Base-by-base conservation (phyloP, 1,140 invertebrate genomes). In the Caenorhabditis tropicalis region DNA sequence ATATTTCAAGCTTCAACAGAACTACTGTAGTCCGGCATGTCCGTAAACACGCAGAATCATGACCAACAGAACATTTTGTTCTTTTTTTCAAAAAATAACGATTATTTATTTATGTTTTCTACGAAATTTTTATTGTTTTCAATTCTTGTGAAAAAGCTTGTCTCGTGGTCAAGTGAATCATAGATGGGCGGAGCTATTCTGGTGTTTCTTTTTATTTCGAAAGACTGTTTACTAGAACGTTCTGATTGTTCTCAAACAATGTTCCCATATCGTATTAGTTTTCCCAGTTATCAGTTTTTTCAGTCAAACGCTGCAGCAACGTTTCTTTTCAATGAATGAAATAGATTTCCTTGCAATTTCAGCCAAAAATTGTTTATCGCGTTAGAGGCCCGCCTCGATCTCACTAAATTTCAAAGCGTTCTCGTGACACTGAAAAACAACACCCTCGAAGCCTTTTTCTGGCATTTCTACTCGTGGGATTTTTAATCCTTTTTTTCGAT, bases 391-490 rank as follows among this genome's bases (percentile, higher is more conserved):
- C 53, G 21, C 12, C n/a, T n/a, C 24, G 21, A 24, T 29, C 58
- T 65, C 58, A 33, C 31, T 15, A 65, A 65, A 65, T 33, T 65
- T 36, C 29, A 29, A 27, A 21, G 29, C 29, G 10, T 36, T 65
- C 58, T 65, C 31, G 58, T 65, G 58, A 65, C 58, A 65, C 19
- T 65, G 58, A 65, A 65, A 65, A 65, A 65, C 29, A 65, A 65
- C 58, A 65, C 58, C 58, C 58, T 33, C 27, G 53, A 56, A 56
- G 53, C 53, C 53, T 9, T 56, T 56, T 56, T 56, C 5, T 29
- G 5, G 6, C 53, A 56, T 24, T 60, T 60, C 12, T 36, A 31
- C 15, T 33, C 31, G 29, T 65, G 31, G 31, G 58, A 65, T 65
- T 33, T 65, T 36, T 19, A 36, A 24, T 33, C 15, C 12, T 10